Conservation (phyloP, 2,113 vertebrate genomes). For the Danio rerio region DNA sequence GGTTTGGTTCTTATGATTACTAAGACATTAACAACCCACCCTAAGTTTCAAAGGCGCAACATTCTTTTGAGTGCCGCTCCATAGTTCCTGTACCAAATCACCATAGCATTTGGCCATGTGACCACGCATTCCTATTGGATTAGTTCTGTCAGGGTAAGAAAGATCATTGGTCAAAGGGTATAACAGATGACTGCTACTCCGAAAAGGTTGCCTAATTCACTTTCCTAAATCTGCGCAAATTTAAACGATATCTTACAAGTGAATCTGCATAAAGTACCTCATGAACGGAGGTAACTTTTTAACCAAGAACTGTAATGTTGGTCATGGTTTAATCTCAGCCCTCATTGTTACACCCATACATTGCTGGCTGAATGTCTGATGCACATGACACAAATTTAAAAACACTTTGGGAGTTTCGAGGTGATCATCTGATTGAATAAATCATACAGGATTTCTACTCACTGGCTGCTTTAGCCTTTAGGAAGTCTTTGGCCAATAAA, state of each 20-base stretch:
- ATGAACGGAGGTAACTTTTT: background rate
- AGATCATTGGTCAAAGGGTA: slow-evolving; percentile 17
- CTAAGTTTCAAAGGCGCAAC: slow-evolving; percentile 94
- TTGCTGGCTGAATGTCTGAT: too few species aligned
- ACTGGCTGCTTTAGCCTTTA: too few species aligned
- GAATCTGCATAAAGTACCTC: background rate
- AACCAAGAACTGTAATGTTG: background rate
- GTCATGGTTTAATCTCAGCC: background rate
- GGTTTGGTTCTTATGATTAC: background rate
- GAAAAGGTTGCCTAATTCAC: too few species aligned
- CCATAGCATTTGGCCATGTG: slow-evolving; percentile 99
- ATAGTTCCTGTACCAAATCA: slow-evolving; percentile 96
- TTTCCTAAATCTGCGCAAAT: too few species aligned
- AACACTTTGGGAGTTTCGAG: too few species aligned
- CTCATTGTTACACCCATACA: too few species aligned
- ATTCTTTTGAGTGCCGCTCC: slow-evolving; percentile 98
- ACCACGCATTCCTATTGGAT: slow-evolving; percentile 98
- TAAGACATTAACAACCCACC: slow-evolving; percentile 71
- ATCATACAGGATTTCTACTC: too few species aligned
- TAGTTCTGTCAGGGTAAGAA: slow-evolving; percentile 80
- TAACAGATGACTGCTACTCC: background rate
- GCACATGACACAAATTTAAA: too few species aligned
- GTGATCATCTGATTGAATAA: too few species aligned
- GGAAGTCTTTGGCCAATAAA: too few species aligned
- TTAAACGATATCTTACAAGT: too few species aligned